Conservation (phyloP, 2,888 invertebrate species). For the Epinotia brunnichana region DNA sequence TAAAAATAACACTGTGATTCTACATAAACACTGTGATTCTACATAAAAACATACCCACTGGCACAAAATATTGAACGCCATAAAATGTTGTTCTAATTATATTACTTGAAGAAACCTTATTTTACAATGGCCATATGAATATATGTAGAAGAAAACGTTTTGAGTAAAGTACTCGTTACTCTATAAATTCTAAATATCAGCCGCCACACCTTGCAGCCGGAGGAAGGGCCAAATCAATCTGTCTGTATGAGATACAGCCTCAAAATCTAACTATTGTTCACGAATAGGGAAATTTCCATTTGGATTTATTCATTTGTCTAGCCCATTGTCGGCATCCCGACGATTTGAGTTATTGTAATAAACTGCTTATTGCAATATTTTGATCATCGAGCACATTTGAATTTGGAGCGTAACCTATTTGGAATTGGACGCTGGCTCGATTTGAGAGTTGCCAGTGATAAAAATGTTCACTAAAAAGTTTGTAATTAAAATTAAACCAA, state of each 20-base stretch:
- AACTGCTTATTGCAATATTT: constrained; percentile 41
- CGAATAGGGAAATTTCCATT: constrained; percentile 82
- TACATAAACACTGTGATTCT: neutral
- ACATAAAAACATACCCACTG: neutral
- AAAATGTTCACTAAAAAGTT: constrained; percentile 35
- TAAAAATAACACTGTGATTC: neutral
- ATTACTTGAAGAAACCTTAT: neutral
- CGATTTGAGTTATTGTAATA: constrained; percentile 69
- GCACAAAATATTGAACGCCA: neutral
- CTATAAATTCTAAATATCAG: constrained; percentile 44
- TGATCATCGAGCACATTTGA: constrained; percentile 35
- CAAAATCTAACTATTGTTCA: constrained; percentile 83
- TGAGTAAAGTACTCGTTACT: constrained; percentile 18
- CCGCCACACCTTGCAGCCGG: constrained; percentile 63
- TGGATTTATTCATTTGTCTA: constrained; percentile 84
- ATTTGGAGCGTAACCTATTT: constrained; percentile 19
- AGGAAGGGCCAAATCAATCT: constrained; percentile 81
- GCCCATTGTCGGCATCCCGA: constrained; percentile 74
- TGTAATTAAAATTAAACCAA: constrained; percentile 48
- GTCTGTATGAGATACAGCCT: constrained; percentile 82
- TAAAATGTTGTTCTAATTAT: neutral
- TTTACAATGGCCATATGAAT: constrained; percentile 2
- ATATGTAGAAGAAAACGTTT: neutral
- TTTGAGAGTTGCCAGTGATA: constrained; percentile 19
- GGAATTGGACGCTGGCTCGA: neutral